Base-by-base conservation (phyloP, 2,113 vertebrate species). In the Eretmochelys imbricata region DNA sequence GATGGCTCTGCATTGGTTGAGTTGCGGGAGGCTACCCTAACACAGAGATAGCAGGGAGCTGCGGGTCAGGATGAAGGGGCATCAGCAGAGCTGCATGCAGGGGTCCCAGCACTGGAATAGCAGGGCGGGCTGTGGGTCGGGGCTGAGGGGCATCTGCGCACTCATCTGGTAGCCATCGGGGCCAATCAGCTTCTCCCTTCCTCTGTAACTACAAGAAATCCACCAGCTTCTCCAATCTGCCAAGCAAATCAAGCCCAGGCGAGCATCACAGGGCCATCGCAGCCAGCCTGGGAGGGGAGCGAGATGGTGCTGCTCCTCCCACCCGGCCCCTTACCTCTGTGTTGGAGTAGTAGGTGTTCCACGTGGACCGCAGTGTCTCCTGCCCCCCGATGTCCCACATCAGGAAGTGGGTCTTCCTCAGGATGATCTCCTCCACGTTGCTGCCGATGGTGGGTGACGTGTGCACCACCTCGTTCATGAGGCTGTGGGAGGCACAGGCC, bases 311-410 rank as follows among this genome's bases (percentile, higher is more conserved):
- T 14, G 22, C 42, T 14, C 25, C 42, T 76, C 38, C 42, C 5
- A 25, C 10, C 24, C 6, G 42, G 20, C 42, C 42, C 42, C 38
- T 88, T 96, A 99, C 99, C 98, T 99, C 98, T 2, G 98, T 98
- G 94, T 98, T 98, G 93, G 98, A 97, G 96, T 98, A 99, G 96
- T 99, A 99, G 0, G 98, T 98, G 93, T 91, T 98, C 99, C 99
- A 99, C 90, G 96, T 98, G 54, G 98, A 98, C 76, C 98, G 91
- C 49, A 99, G 98, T 46, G 97, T 98, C 62, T 99, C 98, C 97
- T 99, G 99, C 3, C 99, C 99, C 1, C 98, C 98, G 4, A 99
- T 98, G 80, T 99, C 99, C 99, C 99, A 99, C 89, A 99, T 97
- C 49, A 99, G 96, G 95, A 99, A 99, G 92, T 98, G 98, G 0